Evolutionary conservation across 2,797 vertebrate species (phyloP), one percentile per base, ranked within the genome.

Genomic region (Enteromius thamalakanensis): DNA sequence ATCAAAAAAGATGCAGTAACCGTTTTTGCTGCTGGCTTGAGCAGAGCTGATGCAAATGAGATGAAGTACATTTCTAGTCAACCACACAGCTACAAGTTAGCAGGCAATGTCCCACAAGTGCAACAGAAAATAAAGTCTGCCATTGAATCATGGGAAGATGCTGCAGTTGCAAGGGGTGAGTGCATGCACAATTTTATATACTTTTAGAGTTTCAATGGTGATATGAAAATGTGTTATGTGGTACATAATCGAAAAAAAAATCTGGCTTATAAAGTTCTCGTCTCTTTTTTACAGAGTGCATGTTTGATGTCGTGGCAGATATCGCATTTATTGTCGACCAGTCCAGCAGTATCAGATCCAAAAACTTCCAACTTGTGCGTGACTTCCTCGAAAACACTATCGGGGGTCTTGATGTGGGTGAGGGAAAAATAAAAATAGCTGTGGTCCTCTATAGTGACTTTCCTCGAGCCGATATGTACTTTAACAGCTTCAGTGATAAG

Each of bases 291-390:
- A 62, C 97, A 97, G 96, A 96, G 92, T 95, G 94, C 92, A 92
- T 89, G 92, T 93, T 91, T 47, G 90, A 94, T 90, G 92, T 94
- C 19, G 91, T 94, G 89, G 96, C 96, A 84, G 97, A 98, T 94
- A 92, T 97, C 91, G 96, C 96, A 94, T 97, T 97, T 96, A 96
- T 98, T 94, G 96, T 98, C 93, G 97, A 97, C 93, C 94, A 96
- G 87, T 97, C 96, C 87, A 93, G 96, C 95, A 97, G 93, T 92
- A 90, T 96, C 91, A 95, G 95, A 87, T 87, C 94, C 85, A 93
- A 96, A 87, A 96, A 95, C 92, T 97, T 97, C 95, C 94, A 95
- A 87, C 94, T 95, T n/a, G 69, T 98, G 90, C 95, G 92, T 90
- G 91, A 94, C 88, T 97, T 97, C 95, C 91, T 97, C 7, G 8